phyloP scores from a whole-genome alignment of 1,140 invertebrate species.

The Heliconius congener region DNA sequence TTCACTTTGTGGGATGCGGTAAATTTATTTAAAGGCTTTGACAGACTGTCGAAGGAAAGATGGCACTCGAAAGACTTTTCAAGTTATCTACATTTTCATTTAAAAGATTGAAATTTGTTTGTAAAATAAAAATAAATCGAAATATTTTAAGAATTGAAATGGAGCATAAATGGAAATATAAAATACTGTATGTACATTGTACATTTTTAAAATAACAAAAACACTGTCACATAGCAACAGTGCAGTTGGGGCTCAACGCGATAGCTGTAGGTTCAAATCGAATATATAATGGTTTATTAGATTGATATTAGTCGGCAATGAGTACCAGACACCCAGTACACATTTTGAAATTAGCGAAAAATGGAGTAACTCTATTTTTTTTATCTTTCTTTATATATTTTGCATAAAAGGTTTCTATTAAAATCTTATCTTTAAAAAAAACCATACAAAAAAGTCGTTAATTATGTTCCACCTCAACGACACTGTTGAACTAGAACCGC shows the following conservation, averaged over 20 bases:
- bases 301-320: too few relatives aligned
- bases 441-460: background rate
- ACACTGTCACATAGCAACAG: too few relatives aligned
- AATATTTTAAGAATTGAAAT: background rate
- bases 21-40: slow-evolving; percentile 73
- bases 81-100: slow-evolving; percentile 5
- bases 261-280: too few relatives aligned
- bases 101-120: slow-evolving; percentile 4
- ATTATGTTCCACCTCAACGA: background rate
- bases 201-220: too few relatives aligned
- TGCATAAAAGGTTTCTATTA: too few relatives aligned
- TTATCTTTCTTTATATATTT: too few relatives aligned
- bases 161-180: background rate
- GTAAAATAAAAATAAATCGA: background rate
- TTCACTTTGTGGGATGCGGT: slow-evolving; percentile 67
- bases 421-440: background rate
- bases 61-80: slow-evolving; percentile 18
- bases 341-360: too few relatives aligned
- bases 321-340: too few relatives aligned
- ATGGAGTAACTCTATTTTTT: too few relatives aligned
- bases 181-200: background rate
- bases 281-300: too few relatives aligned
- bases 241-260: too few relatives aligned
- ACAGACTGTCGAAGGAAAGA: slow-evolving; percentile 44
- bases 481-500: background rate